These are phyloP conservation scores for Macaria notata DNA, from an alignment of 2,888 invertebrate genomes.

Conservation along the genomic window DNA sequence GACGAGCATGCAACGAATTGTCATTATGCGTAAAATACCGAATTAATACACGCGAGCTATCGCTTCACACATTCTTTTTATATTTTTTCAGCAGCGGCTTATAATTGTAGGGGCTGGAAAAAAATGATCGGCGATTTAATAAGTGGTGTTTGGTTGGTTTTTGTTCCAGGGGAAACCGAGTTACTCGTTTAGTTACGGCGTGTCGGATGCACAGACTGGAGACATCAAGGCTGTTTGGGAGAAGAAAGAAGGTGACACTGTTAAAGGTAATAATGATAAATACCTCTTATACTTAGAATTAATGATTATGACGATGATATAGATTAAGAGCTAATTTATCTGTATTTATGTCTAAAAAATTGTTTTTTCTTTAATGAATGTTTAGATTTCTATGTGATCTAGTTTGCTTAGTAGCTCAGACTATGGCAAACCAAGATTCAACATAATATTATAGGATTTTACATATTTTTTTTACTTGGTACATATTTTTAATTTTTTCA, in stretches of 20 bases:
- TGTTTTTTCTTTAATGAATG: no score
- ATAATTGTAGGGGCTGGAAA: slow-evolving; percentile 48
- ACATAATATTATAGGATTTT: no score
- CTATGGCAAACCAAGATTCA: no score
- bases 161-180: slow-evolving; percentile 77
- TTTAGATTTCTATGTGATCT: no score
- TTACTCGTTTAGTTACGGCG: slow-evolving; percentile 84
- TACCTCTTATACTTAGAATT: no score
- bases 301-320: no score
- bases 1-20: slow-evolving; percentile 64
- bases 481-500: not conserved
- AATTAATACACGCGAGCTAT: slow-evolving; percentile 68
- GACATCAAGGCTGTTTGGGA: slow-evolving; percentile 85
- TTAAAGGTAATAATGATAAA: slow-evolving; percentile 65
- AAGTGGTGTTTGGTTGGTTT: slow-evolving; percentile 34
- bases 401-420: no score
- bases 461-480: not conserved
- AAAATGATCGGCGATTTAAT: slow-evolving; percentile 45
- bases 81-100: slow-evolving; percentile 43
- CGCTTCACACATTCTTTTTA: slow-evolving; percentile 59
- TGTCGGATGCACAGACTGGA: slow-evolving; percentile 82
- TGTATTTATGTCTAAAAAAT: no score
- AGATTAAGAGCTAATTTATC: no score
- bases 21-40: slow-evolving; percentile 66
- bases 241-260: slow-evolving; percentile 82